A percentile compares a stretch with the other conserved stretches of the same genome.
Evolutionary conservation across 1,140 invertebrate genomes (phyloP).

Genomic region (Temnothorax curvispinosus): DNA sequence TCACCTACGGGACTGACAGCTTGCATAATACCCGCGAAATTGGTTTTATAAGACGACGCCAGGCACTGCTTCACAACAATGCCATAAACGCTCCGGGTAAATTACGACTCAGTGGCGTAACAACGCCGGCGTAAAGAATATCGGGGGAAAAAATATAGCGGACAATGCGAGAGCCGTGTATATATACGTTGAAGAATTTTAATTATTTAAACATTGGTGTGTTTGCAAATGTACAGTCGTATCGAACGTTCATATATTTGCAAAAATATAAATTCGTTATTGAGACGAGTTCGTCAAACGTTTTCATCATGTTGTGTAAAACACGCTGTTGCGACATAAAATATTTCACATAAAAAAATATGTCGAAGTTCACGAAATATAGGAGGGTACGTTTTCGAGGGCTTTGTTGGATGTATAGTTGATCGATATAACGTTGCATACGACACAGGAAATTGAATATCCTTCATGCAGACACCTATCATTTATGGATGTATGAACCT

Average conservation of each 20-base stretch:
- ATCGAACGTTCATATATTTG: constrained; percentile 1
- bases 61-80: constrained; percentile 83
- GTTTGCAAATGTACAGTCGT: not conserved
- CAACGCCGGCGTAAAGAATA: constrained; percentile 62
- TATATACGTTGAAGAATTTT: not conserved
- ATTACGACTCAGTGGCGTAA: constrained; percentile 82
- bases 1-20: constrained; percentile 84
- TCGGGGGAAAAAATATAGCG: constrained; percentile 26
- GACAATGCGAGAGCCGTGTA: not conserved
- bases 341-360: constrained; percentile 41
- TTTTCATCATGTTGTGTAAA: constrained; percentile 30
- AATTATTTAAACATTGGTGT: not conserved
- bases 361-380: constrained; percentile 51
- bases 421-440: constrained; percentile 67
- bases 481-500: constrained; percentile 69
- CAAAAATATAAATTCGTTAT: constrained; percentile 1
- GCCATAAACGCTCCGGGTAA: constrained; percentile 84
- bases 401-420: constrained; percentile 49
- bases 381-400: constrained; percentile 28
- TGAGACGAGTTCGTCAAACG: constrained; percentile 22
- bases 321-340: not conserved
- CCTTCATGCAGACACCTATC: constrained; percentile 65
- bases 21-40: constrained; percentile 86
- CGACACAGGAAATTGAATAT: constrained; percentile 70
- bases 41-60: constrained; percentile 85